phyloP scores from a whole-genome alignment of 2,888 invertebrate genomes.

The Harmothoe impar region DNA sequence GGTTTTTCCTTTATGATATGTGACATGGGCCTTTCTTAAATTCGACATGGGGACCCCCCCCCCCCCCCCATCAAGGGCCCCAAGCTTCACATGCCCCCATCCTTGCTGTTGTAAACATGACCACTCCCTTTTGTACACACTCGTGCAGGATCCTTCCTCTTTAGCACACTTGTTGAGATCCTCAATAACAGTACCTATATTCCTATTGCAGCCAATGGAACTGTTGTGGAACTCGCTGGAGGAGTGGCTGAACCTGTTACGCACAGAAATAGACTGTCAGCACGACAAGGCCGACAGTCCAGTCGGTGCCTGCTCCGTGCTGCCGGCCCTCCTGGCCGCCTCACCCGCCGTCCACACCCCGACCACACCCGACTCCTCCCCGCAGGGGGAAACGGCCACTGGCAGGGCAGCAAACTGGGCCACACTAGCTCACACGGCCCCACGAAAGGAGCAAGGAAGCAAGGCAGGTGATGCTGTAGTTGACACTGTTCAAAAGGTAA shows the following conservation, averaged over 20 bases:
- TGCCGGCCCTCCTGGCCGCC: neutral
- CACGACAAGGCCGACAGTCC: slow-evolving; percentile 17
- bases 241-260: slow-evolving; percentile 79
- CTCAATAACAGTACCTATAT: neutral
- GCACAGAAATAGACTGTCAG: slow-evolving; percentile 72
- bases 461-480: too few species aligned
- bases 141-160: too few species aligned
- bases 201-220: slow-evolving; percentile 75
- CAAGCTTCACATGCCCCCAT: too few species aligned
- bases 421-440: neutral
- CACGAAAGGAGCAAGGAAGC: neutral
- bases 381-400: neutral
- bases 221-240: slow-evolving; percentile 79
- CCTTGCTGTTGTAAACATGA: too few species aligned
- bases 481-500: too few species aligned
- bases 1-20: too few species aligned
- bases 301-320: neutral
- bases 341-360: neutral
- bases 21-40: too few species aligned
- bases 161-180: neutral
- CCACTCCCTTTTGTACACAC: too few species aligned
- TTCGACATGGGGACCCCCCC: too few species aligned
- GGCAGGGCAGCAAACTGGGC: neutral
- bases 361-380: neutral
- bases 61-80: too few species aligned